phyloP scores from a whole-genome alignment of 2,113 vertebrate genomes.

The Antennarius striatus region DNA sequence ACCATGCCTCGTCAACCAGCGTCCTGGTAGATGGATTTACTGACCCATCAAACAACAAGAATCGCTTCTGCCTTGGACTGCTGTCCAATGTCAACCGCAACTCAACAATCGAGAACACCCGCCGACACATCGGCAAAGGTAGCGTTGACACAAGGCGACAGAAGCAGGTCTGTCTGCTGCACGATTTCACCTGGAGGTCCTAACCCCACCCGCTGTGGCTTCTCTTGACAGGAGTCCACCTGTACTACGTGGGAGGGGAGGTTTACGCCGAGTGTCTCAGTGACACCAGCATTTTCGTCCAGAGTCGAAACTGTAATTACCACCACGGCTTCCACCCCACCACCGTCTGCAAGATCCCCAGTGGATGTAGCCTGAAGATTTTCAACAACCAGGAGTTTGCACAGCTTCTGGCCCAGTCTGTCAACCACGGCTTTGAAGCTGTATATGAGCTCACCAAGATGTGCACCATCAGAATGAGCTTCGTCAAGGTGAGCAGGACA shows the following conservation, averaged over 20 bases:
- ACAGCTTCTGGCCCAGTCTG: conserved; percentile 94
- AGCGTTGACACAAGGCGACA: neutral
- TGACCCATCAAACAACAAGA: conserved; percentile 97
- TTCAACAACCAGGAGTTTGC: conserved; percentile 99
- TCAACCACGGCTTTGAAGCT: conserved; percentile 96
- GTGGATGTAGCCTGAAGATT: conserved; percentile 96
- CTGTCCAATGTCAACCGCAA: conserved; percentile 97
- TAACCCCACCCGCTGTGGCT: conserved; percentile 3
- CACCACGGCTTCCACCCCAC: conserved; percentile 97
- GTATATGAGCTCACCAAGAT: conserved; percentile 98
- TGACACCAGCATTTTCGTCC: conserved; percentile 97
- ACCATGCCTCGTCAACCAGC: conserved; percentile 95
- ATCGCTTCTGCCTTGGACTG: conserved; percentile 95
- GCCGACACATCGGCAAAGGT: conserved; percentile 97
- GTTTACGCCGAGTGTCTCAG: conserved; percentile 97
- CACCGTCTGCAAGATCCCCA: conserved; percentile 97
- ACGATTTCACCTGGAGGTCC: neutral
- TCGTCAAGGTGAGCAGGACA: conserved; percentile 88
- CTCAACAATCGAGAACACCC: conserved; percentile 96
- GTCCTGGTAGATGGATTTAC: conserved; percentile 96
- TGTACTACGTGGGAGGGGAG: conserved; percentile 97
- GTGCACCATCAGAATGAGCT: conserved; percentile 99
- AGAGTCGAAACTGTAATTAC: conserved; percentile 98
- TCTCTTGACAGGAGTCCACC: conserved; percentile 86
- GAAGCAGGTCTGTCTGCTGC: neutral